phyloP scores from a whole-genome alignment of 2,113 vertebrate genomes.

The Festucalex cinctus region DNA sequence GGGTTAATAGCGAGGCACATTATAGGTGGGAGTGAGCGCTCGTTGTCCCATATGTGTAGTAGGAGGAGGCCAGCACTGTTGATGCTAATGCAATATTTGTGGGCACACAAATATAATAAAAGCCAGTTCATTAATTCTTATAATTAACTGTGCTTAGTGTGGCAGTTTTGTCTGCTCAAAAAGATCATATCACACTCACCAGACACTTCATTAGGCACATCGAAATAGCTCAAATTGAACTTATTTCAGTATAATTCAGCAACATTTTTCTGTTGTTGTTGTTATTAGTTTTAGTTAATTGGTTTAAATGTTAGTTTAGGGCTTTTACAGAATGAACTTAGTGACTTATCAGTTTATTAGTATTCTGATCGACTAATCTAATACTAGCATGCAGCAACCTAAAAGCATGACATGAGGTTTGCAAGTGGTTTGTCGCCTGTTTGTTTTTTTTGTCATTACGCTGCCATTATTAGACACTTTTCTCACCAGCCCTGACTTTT shows the following conservation, averaged over 20 bases:
- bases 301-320: not conserved
- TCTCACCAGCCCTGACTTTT: not conserved
- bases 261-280: not conserved
- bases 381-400: too few species aligned
- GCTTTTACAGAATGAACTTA: too few species aligned
- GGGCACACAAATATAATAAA: not conserved
- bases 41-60: not conserved
- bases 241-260: too few species aligned
- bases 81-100: not conserved
- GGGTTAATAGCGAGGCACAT: slow-evolving; percentile 5
- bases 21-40: slow-evolving; percentile 16
- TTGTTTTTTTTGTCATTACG: not conserved
- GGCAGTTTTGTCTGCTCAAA: not conserved
- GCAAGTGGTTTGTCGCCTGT: too few species aligned
- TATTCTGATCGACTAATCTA: too few species aligned
- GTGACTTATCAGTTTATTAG: too few species aligned
- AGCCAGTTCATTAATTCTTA: not conserved
- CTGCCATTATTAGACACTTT: not conserved
- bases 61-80: slow-evolving; percentile 8
- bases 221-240: not conserved
- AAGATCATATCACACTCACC: not conserved
- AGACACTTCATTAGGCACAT: not conserved
- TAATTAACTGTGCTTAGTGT: not conserved
- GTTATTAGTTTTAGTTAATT: not conserved
- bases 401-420: too few species aligned